These are phyloP conservation scores for Danionella dracula DNA, from an alignment of 2,797 vertebrate genomes.

Conservation along the genomic window DNA sequence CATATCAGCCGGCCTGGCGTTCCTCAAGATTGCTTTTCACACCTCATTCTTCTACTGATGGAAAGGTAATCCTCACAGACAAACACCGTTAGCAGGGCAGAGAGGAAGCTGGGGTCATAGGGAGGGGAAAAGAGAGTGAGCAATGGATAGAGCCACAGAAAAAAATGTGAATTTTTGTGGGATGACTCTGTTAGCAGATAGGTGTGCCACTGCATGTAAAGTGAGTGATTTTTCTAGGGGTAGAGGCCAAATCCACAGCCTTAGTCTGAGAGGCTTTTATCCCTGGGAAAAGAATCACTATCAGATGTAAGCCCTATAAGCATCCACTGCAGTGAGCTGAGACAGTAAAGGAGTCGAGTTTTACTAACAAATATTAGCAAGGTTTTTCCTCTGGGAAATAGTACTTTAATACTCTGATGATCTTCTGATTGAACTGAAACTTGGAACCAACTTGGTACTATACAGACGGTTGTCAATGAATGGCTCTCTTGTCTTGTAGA, in stretches of 20 bases:
- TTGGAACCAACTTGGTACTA: too few relatives aligned
- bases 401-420: too few relatives aligned
- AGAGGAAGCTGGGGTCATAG: constrained; percentile 1
- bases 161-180: constrained; percentile 13
- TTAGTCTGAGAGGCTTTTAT: neutral
- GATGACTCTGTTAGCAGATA: constrained; percentile 24
- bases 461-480: too few relatives aligned
- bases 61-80: constrained; percentile 67
- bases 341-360: too few relatives aligned
- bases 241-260: constrained; percentile 1
- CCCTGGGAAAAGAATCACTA: neutral
- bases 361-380: too few relatives aligned
- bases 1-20: constrained; percentile 46
- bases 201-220: constrained; percentile 10
- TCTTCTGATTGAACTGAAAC: too few relatives aligned
- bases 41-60: constrained; percentile 65
- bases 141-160: neutral
- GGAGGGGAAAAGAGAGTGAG: constrained; percentile 16
- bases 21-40: constrained; percentile 71
- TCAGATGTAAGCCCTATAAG: neutral
- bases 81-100: constrained; percentile 48
- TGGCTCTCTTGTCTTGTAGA: too few relatives aligned
- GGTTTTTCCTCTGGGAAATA: too few relatives aligned
- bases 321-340: too few relatives aligned
- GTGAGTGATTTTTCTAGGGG: neutral